phyloP scores from a whole-genome alignment of 2,888 invertebrate genomes.

The Exephanes ischioxanthus region DNA sequence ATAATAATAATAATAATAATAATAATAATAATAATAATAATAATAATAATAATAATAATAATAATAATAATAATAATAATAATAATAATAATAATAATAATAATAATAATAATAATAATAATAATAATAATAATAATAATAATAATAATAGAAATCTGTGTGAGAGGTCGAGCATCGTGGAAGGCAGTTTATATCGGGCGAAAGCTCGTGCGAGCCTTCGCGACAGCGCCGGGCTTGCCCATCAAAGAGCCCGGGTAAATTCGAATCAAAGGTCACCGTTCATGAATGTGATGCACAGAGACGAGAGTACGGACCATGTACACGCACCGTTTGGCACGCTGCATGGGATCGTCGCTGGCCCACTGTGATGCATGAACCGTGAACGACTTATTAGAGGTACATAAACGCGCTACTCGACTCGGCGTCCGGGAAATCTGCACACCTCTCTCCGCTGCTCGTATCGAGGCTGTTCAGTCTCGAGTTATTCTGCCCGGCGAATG shows the following conservation, averaged over 20 bases:
- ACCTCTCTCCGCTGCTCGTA: not conserved
- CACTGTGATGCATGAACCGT: conserved; percentile 4
- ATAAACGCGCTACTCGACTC: not conserved
- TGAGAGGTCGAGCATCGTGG: not conserved
- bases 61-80: not conserved
- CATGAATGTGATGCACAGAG: conserved; percentile 10
- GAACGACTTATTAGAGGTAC: conserved; percentile 11
- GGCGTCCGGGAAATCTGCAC: conserved; percentile 16
- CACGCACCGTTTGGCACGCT: conserved; percentile 6
- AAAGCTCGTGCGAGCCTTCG: conserved; percentile 8
- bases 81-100: not conserved
- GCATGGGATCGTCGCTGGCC: not conserved
- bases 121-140: not conserved
- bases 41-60: not conserved
- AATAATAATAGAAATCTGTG: not conserved
- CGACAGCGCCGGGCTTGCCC: conserved; percentile 9
- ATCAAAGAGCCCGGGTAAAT: conserved; percentile 11
- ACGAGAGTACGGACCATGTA: not conserved
- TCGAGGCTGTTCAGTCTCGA: not conserved
- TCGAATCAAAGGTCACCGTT: conserved; percentile 22
- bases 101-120: not conserved
- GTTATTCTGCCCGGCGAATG: not conserved
- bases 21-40: not conserved
- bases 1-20: not conserved
- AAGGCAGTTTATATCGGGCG: not conserved